phyloP scores from a whole-genome alignment of 37 sponge, comb jelly and placozoan genomes.

The Hexactinellida sp. region DNA sequence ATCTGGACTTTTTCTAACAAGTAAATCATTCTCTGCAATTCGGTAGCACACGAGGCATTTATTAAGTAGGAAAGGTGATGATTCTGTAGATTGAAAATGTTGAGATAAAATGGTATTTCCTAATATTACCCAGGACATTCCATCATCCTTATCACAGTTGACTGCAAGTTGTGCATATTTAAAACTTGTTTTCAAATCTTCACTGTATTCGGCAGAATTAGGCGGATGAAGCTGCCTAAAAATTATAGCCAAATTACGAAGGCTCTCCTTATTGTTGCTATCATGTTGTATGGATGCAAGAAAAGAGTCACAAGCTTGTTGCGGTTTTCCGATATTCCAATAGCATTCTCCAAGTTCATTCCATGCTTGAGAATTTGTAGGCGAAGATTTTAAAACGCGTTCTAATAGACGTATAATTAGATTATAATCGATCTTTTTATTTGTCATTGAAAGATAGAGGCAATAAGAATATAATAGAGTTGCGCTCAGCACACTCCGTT shows the following conservation, averaged over 20 bases:
- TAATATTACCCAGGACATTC: background rate
- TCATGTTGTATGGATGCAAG: background rate
- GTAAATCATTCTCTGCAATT: background rate
- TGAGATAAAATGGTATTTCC: background rate
- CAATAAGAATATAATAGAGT: too few relatives aligned
- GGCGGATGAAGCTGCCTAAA: background rate
- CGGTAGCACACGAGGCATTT: background rate
- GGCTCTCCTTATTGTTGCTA: background rate
- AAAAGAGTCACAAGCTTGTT: background rate
- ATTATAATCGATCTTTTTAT: background rate
- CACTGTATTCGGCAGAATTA: background rate
- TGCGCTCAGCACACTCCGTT: too few relatives aligned
- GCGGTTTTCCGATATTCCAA: background rate
- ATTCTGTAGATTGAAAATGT: background rate
- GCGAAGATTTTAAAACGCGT: background rate
- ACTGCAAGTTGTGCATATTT: background rate
- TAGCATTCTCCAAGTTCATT: background rate
- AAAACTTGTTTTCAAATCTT: background rate
- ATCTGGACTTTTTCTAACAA: background rate
- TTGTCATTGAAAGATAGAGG: too few relatives aligned
- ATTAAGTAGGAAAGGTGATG: background rate
- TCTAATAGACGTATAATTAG: background rate
- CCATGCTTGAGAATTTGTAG: background rate
- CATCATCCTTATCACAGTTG: background rate
- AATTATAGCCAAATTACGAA: background rate